phyloP scores from a whole-genome alignment of 2,797 vertebrate species.

The Saguinus oedipus region DNA sequence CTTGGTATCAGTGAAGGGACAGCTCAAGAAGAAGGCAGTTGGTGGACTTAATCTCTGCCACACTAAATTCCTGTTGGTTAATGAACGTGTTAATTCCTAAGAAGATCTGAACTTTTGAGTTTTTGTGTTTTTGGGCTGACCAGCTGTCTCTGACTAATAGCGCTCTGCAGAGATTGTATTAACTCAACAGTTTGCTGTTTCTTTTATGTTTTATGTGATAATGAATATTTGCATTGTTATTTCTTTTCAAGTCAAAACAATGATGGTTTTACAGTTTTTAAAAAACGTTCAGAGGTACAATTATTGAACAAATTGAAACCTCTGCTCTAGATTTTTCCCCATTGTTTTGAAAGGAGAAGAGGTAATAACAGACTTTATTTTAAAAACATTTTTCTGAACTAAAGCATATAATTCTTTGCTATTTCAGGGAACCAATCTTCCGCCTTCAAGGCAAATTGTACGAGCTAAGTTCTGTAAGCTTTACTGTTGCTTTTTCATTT shows the following conservation, averaged over 20 bases:
- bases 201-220: slow-evolving; percentile 71
- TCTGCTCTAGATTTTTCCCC: slow-evolving; percentile 75
- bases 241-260: slow-evolving; percentile 81
- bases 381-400: slow-evolving; percentile 84
- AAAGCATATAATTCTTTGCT: slow-evolving; percentile 87
- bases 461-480: slow-evolving; percentile 92
- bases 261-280: slow-evolving; percentile 62
- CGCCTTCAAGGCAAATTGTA: slow-evolving; percentile 96
- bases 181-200: slow-evolving; percentile 72
- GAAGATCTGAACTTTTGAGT: slow-evolving; percentile 52
- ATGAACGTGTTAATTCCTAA: slow-evolving; percentile 45
- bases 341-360: slow-evolving; percentile 84
- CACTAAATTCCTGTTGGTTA: slow-evolving; percentile 67
- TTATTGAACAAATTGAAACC: slow-evolving; percentile 79
- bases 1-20: slow-evolving; percentile 77
- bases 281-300: slow-evolving; percentile 74
- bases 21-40: slow-evolving; percentile 65
- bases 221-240: slow-evolving; percentile 79
- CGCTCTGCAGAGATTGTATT: slow-evolving; percentile 75
- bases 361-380: slow-evolving; percentile 83
- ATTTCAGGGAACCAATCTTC: slow-evolving; percentile 90
- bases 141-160: slow-evolving; percentile 74
- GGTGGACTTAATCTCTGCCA: slow-evolving; percentile 69
- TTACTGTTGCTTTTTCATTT: slow-evolving; percentile 88
- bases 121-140: slow-evolving; percentile 64